Conservation (phyloP, 2,113 vertebrate genomes). For the Natator depressus region DNA sequence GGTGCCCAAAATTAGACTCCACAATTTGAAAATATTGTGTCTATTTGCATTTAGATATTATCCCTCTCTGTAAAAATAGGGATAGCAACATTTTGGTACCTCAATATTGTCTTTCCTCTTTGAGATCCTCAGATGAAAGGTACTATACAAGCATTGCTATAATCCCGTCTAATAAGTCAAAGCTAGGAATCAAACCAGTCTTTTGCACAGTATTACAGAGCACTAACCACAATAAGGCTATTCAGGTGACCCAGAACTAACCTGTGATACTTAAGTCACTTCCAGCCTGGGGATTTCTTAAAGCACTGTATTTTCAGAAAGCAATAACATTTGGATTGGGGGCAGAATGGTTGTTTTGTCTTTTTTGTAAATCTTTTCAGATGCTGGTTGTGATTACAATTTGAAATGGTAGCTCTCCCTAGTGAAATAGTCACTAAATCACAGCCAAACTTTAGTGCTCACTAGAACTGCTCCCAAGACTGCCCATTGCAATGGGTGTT, state of each 20-base stretch:
- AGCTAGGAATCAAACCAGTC: background rate
- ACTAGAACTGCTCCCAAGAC: background rate
- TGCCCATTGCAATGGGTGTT: background rate
- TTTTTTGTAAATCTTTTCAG: conserved; percentile 24
- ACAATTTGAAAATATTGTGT: background rate
- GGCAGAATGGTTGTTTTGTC: conserved; percentile 4
- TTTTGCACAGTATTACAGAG: conserved; percentile 27
- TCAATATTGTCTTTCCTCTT: background rate
- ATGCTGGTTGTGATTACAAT: background rate
- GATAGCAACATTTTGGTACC: background rate
- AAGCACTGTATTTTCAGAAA: conserved; percentile 17
- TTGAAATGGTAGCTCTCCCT: background rate
- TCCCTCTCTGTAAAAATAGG: background rate
- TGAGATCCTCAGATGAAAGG: background rate
- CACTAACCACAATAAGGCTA: conserved; percentile 25
- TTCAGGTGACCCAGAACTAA: background rate
- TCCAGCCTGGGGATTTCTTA: conserved; percentile 5
- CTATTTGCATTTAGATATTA: background rate
- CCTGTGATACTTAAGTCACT: conserved; percentile 45
- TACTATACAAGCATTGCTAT: background rate
- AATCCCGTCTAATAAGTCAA: background rate
- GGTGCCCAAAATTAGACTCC: background rate
- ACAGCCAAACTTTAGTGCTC: background rate
- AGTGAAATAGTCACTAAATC: background rate
- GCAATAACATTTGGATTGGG: background rate